phyloP scores from a whole-genome alignment of 2,113 vertebrate genomes.

The Pseudorhombus dupliciocellatus region DNA sequence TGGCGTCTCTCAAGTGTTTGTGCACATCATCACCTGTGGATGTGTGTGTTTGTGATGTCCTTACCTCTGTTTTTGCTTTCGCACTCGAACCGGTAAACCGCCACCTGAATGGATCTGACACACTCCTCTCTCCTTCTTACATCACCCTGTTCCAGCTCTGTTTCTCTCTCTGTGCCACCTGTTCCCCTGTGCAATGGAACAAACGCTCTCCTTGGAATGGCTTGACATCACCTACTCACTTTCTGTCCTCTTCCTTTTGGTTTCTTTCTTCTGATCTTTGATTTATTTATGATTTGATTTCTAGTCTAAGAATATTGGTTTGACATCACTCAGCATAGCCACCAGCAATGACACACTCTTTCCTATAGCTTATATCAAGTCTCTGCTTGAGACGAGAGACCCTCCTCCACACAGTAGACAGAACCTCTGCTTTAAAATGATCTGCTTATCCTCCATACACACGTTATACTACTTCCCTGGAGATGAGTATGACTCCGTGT shows the following conservation, averaged over 20 bases:
- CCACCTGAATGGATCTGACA: conserved; percentile 60
- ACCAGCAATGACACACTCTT: conserved; percentile 27
- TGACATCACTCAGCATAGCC: conserved; percentile 50
- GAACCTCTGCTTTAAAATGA: conserved; percentile 8
- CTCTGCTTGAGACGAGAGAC: conserved; percentile 27
- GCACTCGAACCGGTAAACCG: conserved; percentile 53
- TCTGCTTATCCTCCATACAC: not conserved
- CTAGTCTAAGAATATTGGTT: conserved; percentile 53
- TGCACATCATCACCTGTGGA: conserved; percentile 65
- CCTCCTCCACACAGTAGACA: conserved; percentile 14
- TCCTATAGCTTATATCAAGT: conserved; percentile 39
- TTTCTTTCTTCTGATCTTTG: conserved; percentile 29
- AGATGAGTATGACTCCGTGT: not conserved
- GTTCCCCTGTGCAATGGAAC: conserved; percentile 66
- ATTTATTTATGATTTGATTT: conserved; percentile 49
- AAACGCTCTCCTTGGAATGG: conserved; percentile 76
- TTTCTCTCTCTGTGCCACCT: conserved; percentile 60
- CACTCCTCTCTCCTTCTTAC: conserved; percentile 56
- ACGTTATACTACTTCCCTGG: conserved; percentile 8
- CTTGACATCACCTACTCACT: conserved; percentile 76
- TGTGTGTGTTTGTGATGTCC: conserved; percentile 65
- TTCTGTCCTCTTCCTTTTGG: conserved; percentile 65
- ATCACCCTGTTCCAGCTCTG: conserved; percentile 51
- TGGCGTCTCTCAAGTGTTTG: conserved; percentile 57
- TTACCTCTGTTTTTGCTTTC: conserved; percentile 67